These are phyloP conservation scores for Poeciliopsis retropinna DNA, from an alignment of 2,113 vertebrate species.

Conservation along the genomic window DNA sequence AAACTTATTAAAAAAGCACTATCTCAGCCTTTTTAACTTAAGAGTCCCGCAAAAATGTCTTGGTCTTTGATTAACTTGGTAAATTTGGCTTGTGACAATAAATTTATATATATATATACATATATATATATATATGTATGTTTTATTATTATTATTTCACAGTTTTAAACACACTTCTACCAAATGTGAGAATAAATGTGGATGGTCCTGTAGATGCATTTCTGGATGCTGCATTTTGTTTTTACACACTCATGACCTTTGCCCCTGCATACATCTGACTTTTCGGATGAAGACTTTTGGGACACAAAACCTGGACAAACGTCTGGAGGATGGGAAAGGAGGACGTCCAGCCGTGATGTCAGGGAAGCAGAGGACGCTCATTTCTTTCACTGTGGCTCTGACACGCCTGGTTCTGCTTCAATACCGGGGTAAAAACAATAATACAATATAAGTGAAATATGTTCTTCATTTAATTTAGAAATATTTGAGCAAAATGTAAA, in stretches of 20 bases:
- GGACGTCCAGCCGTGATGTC: conserved; percentile 64
- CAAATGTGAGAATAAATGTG: no score
- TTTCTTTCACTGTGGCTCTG: conserved; percentile 44
- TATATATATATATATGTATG: no score
- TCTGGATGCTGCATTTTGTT: not conserved
- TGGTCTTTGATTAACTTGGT: no score
- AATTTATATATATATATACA: no score
- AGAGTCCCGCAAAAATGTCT: no score
- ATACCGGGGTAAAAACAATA: conserved; percentile 63
- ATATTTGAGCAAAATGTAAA: not conserved
- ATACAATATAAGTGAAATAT: not conserved
- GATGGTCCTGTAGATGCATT: no score
- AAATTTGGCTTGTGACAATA: no score
- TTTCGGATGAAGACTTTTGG: conserved; percentile 41
- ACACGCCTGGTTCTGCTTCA: conserved; percentile 43
- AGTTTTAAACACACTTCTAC: no score
- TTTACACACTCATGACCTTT: not conserved
- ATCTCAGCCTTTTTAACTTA: no score
- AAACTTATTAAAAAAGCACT: no score
- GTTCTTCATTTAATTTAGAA: not conserved
- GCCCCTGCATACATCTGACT: conserved; percentile 55
- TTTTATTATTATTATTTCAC: no score
- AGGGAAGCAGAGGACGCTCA: conserved; percentile 44
- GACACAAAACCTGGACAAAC: conserved; percentile 19
- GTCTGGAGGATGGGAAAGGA: conserved; percentile 56